phyloP scores from a whole-genome alignment of 2,113 vertebrate species.

The Prionailurus viverrinus region DNA sequence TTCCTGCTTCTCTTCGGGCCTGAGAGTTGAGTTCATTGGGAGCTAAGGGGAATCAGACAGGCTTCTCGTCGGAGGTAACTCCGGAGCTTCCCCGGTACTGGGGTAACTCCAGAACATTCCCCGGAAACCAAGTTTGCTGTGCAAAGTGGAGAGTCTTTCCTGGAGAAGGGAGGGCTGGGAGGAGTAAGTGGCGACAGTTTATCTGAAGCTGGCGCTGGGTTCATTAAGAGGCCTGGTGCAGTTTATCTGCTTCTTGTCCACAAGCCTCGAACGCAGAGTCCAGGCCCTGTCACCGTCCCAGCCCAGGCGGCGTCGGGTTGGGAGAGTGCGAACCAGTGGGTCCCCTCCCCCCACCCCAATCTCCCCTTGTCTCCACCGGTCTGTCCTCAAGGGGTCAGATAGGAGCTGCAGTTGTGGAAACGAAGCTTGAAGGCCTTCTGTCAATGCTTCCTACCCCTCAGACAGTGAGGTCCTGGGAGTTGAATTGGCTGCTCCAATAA shows the following conservation, averaged over 20 bases:
- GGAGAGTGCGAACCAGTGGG: background rate
- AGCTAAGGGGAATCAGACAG: background rate
- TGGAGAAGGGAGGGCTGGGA: constrained; percentile 50
- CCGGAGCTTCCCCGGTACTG: background rate
- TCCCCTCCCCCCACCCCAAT: background rate
- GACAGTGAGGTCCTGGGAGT: background rate
- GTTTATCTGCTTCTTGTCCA: constrained; percentile 87
- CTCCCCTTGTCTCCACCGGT: constrained; percentile 53
- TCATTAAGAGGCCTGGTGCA: constrained; percentile 84
- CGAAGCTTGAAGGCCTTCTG: constrained; percentile 17
- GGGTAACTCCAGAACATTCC: background rate
- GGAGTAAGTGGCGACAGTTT: constrained; percentile 88
- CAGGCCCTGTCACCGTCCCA: constrained; percentile 82
- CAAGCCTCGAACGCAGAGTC: constrained; percentile 73
- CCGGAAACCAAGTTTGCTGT: background rate
- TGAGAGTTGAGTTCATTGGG: background rate
- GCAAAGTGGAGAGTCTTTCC: constrained; percentile 45
- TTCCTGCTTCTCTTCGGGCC: background rate
- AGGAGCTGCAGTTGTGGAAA: constrained; percentile 50
- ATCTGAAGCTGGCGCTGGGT: constrained; percentile 85
- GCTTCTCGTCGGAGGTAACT: background rate
- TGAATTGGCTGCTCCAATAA: background rate
- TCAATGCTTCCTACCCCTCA: background rate
- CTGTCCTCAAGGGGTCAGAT: constrained; percentile 77
- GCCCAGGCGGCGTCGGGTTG: constrained; percentile 50